Evolutionary conservation across 2,797 vertebrate species (phyloP), one percentile per base, ranked within the genome.

Genomic region (Pteropus rufus): DNA sequence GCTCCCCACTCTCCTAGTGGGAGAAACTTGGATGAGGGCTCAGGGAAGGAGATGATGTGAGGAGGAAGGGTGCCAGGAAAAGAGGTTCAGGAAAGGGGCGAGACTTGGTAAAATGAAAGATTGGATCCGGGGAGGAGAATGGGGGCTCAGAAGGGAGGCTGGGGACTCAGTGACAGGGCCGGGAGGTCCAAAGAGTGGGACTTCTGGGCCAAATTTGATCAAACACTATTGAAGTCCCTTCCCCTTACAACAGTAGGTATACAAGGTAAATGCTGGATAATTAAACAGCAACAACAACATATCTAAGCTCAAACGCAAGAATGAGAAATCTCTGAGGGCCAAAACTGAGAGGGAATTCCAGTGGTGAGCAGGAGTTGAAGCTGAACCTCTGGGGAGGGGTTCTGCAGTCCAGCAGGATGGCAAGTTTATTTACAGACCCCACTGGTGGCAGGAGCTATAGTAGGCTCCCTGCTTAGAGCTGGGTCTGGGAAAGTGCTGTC

Each of bases 221-320:
- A 36, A 91, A 88, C 34, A 52, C 3, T 69, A 58, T 14, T 88
- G 36, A 80, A 89, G 75, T 70, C 36, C 46, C 16, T 69, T 29
- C 34, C 91, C 79, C 54, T 94, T 79, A 77, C 96, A 90, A 73
- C 52, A 87, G 56, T 77, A 85, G 46, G 34, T 60, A 36, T 49
- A 58, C 5, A 77, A 94, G 46, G 91, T 83, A 91, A 79, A 75
- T 65, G 7, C 34, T 96, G 44, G 10, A 19, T 62, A n/a, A 29
- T 91, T 36, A 12, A 49, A 87, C 76, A 49, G 84, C 39, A 41
- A 62, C 67, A 60, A 80, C 7, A 86, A 82, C 8, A 44, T 62
- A 88, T 81, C 58, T n/a, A 91, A 75, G 23, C 23, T 95, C 56
- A 79, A 92, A 97, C 81, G 62, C 52, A 92, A 95, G 44, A 84